phyloP scores from a whole-genome alignment of 2,888 invertebrate species.

The Drosophila macrospina region DNA sequence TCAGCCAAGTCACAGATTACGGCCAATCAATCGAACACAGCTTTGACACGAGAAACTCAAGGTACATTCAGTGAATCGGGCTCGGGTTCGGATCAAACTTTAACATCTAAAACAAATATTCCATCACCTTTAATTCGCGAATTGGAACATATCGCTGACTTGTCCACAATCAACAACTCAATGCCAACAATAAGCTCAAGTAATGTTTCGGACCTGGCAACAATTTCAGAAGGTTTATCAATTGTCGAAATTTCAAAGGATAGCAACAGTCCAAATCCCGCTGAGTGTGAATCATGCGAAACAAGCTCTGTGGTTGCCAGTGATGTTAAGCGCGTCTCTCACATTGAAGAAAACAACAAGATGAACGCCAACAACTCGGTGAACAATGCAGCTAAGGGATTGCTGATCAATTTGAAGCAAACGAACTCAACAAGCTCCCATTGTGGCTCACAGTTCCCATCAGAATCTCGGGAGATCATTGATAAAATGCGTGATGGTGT shows the following conservation, averaged over 20 bases:
- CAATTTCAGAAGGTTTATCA: conserved; percentile 93
- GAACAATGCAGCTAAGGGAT: conserved; percentile 83
- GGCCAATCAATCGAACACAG: conserved; percentile 84
- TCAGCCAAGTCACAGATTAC: conserved; percentile 90
- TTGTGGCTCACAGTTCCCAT: conserved; percentile 83
- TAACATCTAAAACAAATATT: conserved; percentile 48
- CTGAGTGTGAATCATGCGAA: conserved; percentile 22
- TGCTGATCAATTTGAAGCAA: conserved; percentile 82
- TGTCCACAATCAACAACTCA: conserved; percentile 90
- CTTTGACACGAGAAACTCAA: conserved; percentile 30
- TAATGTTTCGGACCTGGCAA: conserved; percentile 89
- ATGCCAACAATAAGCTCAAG: conserved; percentile 88
- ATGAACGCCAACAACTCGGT: conserved; percentile 85
- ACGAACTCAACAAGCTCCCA: conserved; percentile 63
- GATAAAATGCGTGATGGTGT: conserved; percentile 89
- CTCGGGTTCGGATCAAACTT: conserved; percentile 64
- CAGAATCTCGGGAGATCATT: conserved; percentile 88
- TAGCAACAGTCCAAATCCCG: conserved; percentile 16
- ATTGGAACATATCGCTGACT: conserved; percentile 88
- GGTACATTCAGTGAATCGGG: conserved; percentile 27
- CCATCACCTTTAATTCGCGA: conserved; percentile 84
- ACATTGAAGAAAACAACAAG: conserved; percentile 85
- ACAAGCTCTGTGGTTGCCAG: not conserved
- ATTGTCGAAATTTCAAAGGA: conserved; percentile 86
- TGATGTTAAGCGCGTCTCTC: conserved; percentile 85